Conservation (phyloP, 2,113 vertebrate genomes). For the Ammospiza nelsoni region DNA sequence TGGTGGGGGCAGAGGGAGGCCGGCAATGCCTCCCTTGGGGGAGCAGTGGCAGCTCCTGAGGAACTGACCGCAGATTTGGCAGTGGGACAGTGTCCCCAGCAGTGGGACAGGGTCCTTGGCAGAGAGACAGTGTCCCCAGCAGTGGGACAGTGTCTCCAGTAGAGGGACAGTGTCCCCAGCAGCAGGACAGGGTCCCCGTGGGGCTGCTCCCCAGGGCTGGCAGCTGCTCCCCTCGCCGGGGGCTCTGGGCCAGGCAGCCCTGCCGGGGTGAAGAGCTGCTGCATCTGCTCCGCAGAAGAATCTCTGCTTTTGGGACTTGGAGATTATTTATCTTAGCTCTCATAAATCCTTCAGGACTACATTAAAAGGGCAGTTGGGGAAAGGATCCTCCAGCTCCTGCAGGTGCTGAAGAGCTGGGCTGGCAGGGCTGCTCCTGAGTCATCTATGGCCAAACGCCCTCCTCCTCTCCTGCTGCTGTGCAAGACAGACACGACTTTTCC, state of each 20-base stretch:
- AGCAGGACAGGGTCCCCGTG: accelerated
- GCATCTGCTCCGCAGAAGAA: not conserved
- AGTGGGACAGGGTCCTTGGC: too few species aligned
- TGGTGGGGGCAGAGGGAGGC: not conserved
- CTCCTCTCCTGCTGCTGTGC: not conserved
- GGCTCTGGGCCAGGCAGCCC: not conserved
- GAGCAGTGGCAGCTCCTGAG: not conserved
- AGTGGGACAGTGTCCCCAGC: too few species aligned
- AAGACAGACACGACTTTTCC: not conserved
- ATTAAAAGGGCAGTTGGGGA: not conserved
- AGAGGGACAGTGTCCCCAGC: accelerated
- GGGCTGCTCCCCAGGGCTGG: accelerated
- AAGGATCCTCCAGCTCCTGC: not conserved
- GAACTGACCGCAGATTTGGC: not conserved
- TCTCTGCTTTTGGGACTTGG: not conserved
- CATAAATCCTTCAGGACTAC: not conserved
- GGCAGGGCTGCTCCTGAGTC: not conserved
- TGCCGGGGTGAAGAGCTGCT: accelerated
- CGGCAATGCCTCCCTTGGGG: not conserved
- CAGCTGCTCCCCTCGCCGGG: accelerated
- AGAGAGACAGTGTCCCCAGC: too few species aligned
- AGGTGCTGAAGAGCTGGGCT: not conserved
- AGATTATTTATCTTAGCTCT: not conserved
- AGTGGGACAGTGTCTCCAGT: accelerated
- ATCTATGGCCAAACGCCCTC: not conserved